Evolutionary conservation across 2,113 vertebrate species (phyloP).

Genomic region (Mastomys natalensis): DNA sequence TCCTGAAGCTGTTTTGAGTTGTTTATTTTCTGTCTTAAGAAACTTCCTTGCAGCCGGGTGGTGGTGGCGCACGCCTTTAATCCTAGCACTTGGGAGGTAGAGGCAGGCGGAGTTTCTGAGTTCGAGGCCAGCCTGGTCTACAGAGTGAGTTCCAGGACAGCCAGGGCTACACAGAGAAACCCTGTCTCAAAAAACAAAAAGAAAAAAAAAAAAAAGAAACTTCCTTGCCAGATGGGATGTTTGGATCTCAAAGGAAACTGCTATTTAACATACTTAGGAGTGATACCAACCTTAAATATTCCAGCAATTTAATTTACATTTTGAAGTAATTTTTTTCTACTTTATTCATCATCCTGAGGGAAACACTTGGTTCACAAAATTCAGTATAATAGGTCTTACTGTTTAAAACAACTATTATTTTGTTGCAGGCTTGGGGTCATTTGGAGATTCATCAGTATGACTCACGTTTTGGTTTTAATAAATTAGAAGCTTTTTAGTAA

Average conservation of each 20-base stretch:
- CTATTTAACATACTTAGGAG: neutral
- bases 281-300: neutral
- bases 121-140: no score
- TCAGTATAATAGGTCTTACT: neutral
- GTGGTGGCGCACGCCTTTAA: no score
- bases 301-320: no score
- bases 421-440: neutral
- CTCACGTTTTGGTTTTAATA: neutral
- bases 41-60: neutral
- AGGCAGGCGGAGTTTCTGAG: no score
- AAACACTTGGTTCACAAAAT: no score
- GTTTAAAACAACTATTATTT: constrained; percentile 23
- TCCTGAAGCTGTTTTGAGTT: neutral
- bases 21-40: neutral
- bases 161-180: no score
- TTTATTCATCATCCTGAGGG: no score
- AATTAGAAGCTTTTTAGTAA: neutral
- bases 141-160: no score
- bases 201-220: no score
- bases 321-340: no score
- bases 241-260: neutral
- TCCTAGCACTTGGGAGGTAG: no score
- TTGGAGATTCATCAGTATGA: neutral
- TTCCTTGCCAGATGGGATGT: neutral
- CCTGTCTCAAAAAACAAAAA: no score